These are phyloP conservation scores for Cynopterus sphinx DNA, from an alignment of 2,797 vertebrate species.

Conservation along the genomic window DNA sequence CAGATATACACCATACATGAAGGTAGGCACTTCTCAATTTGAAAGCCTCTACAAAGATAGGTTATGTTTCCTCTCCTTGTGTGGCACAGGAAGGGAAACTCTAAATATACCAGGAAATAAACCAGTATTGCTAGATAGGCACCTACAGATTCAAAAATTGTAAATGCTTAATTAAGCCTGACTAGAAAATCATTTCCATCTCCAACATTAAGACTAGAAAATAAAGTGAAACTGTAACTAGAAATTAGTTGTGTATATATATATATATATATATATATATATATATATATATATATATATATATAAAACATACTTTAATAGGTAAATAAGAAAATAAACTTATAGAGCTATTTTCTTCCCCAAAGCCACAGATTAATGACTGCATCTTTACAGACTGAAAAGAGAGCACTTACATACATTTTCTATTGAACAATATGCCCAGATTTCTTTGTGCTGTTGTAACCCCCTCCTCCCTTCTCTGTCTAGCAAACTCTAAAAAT, in stretches of 20 bases:
- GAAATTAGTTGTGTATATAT: neutral
- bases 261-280: too few relatives aligned
- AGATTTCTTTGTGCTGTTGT: neutral
- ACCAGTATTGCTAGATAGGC: neutral
- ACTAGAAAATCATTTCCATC: slow-evolving; percentile 43
- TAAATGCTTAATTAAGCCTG: slow-evolving; percentile 52
- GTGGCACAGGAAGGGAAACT: neutral
- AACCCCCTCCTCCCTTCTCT: neutral
- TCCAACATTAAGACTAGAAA: slow-evolving; percentile 42
- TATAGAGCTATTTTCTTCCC: neutral
- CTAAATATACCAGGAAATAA: slow-evolving; percentile 36
- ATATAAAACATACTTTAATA: slow-evolving; percentile 20
- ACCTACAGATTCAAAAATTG: slow-evolving; percentile 4
- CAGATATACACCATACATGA: neutral
- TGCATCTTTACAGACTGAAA: neutral
- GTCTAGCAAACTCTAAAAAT: neutral
- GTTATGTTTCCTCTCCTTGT: neutral
- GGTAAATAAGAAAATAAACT: slow-evolving; percentile 46
- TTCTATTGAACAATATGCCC: neutral
- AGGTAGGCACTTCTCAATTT: neutral
- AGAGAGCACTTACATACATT: neutral
- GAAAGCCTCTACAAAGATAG: neutral
- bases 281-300: too few relatives aligned
- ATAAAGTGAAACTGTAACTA: slow-evolving; percentile 41
- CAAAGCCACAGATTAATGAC: neutral